Evolutionary conservation across 2,113 vertebrate species (phyloP).

Genomic region (Xerus inauris): DNA sequence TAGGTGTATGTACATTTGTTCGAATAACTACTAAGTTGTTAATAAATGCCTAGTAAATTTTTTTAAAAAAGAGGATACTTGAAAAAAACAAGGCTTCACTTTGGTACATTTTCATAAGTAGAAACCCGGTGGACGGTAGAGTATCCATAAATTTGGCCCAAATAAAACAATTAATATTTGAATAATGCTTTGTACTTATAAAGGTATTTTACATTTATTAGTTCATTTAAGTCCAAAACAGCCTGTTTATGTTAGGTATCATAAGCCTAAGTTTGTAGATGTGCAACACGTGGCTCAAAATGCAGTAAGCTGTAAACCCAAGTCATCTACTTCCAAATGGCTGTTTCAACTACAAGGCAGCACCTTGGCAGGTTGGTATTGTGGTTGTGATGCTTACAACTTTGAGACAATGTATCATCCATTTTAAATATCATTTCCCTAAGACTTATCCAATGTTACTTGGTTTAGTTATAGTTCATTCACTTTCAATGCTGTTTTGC

Average conservation of each 20-base stretch:
- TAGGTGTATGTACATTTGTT: neutral
- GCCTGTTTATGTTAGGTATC: neutral
- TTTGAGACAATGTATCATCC: neutral
- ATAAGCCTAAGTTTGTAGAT: neutral
- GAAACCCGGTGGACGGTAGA: neutral
- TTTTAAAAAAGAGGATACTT: neutral
- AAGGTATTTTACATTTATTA: constrained; percentile 32
- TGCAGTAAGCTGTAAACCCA: neutral
- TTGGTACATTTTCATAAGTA: neutral
- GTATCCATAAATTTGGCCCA: neutral
- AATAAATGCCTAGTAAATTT: neutral
- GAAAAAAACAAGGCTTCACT: neutral
- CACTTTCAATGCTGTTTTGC: neutral
- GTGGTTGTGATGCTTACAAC: neutral
- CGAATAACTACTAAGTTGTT: neutral
- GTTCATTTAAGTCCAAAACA: constrained; percentile 51
- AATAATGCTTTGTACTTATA: neutral
- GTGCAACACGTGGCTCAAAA: neutral
- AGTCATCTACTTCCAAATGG: neutral
- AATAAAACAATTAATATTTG: neutral
- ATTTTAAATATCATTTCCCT: neutral
- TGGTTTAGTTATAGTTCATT: neutral
- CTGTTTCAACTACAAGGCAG: neutral
- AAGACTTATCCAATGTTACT: neutral
- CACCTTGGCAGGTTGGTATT: neutral